Conservation (phyloP, 2,888 invertebrate species). For the Abscondita cerata region DNA sequence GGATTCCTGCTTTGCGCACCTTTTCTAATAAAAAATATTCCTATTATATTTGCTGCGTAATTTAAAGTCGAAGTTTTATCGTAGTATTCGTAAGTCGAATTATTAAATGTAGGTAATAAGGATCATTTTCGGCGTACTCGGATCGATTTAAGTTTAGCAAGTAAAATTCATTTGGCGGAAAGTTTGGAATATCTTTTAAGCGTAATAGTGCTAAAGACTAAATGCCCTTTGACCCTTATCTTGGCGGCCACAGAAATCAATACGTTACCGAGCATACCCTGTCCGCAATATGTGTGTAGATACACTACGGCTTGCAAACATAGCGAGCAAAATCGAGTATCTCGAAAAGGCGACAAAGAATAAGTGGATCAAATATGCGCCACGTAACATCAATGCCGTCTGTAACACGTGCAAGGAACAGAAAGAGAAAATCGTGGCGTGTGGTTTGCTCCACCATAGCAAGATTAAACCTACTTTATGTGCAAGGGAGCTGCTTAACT, state of each 20-base stretch:
- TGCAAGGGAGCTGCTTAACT: slow-evolving; percentile 31
- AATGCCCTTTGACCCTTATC: slow-evolving; percentile 58
- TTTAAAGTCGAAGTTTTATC: too few relatives aligned
- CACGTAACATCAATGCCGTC: slow-evolving; percentile 32
- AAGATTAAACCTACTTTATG: slow-evolving; percentile 31
- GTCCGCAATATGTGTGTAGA: slow-evolving; percentile 47
- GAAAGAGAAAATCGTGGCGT: slow-evolving; percentile 25
- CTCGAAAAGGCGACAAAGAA: slow-evolving; percentile 38
- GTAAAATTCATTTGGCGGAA: too few relatives aligned
- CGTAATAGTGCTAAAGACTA: slow-evolving; percentile 38
- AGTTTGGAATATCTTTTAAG: slow-evolving; percentile 7
- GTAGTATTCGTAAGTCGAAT: too few relatives aligned
- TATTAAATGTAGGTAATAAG: too few relatives aligned
- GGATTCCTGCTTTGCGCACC: slow-evolving; percentile 35
- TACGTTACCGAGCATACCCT: slow-evolving; percentile 52
- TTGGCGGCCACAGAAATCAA: slow-evolving; percentile 58
- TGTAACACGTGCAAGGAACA: slow-evolving; percentile 27
- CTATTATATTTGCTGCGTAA: too few relatives aligned
- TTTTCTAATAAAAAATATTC: slow-evolving; percentile 31
- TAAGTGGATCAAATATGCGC: slow-evolving; percentile 38
- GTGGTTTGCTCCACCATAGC: slow-evolving; percentile 11
- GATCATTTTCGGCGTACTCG: slow-evolving; percentile 2
- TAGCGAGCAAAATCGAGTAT: slow-evolving; percentile 38
- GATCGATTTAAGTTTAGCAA: neutral
- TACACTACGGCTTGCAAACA: slow-evolving; percentile 47